Conservation (phyloP, 53 echinoderm and acorn worm genomes). For the Crossaster papposus region DNA sequence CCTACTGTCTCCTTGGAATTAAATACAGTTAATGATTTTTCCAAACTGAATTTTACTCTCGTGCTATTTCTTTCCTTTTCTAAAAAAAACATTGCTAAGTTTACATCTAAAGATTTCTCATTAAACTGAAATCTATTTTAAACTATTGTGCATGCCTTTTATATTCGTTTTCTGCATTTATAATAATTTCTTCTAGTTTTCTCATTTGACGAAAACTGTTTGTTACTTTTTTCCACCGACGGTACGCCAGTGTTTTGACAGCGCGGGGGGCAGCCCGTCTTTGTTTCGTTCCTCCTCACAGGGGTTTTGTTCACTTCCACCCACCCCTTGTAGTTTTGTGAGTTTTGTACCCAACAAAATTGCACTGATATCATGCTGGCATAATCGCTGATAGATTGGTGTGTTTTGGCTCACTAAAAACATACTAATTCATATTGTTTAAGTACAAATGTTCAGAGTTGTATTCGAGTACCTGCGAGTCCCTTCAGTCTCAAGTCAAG, state of each 20-base stretch:
- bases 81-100: no score
- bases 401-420: conserved; percentile 9
- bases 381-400: conserved; percentile 20
- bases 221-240: background rate
- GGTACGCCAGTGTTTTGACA: conserved; percentile 23
- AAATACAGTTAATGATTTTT: background rate
- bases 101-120: no score
- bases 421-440: background rate
- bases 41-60: background rate
- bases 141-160: no score
- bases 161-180: no score
- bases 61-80: background rate
- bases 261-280: conserved; percentile 14
- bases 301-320: conserved; percentile 34
- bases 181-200: background rate
- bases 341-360: background rate
- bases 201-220: background rate
- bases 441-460: background rate
- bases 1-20: background rate
- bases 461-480: no score
- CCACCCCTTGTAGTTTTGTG: conserved; percentile 52
- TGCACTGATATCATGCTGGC: background rate
- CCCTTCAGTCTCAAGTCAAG: no score
- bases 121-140: no score
- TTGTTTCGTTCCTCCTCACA: conserved; percentile 34